Percentiles rank a stretch among this genome's conserved stretches.
phyloP scores from a whole-genome alignment of 1,140 invertebrate genomes.

The Sminthurinus signatus region DNA sequence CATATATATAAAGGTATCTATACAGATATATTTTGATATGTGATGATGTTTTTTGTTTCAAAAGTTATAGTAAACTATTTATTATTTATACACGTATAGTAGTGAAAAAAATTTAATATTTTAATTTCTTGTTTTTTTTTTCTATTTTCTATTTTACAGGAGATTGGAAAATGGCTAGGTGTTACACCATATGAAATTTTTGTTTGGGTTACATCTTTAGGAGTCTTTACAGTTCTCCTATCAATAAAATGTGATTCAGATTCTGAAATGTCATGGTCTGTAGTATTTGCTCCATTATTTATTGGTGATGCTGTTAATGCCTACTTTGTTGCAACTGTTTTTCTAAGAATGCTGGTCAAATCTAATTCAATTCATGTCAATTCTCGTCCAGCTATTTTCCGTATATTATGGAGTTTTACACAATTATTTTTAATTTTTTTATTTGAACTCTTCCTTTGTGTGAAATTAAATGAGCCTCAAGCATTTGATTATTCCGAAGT shows the following conservation, averaged over 20 bases:
- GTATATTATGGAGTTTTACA: conserved; percentile 77
- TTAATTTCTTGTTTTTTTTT: too few species aligned
- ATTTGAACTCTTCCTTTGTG: conserved; percentile 86
- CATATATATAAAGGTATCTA: too few species aligned
- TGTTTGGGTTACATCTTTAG: conserved; percentile 73
- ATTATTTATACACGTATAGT: too few species aligned
- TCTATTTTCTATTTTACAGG: too few species aligned
- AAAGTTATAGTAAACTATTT: too few species aligned
- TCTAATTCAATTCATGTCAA: conserved; percentile 63
- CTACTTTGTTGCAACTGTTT: conserved; percentile 90
- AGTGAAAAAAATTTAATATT: too few species aligned
- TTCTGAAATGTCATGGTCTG: conserved; percentile 54
- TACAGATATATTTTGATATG: too few species aligned
- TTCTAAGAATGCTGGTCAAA: conserved; percentile 89
- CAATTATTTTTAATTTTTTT: conserved; percentile 78
- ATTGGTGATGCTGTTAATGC: conserved; percentile 82
- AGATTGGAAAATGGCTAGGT: conserved; percentile 87
- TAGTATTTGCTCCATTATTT: conserved; percentile 82
- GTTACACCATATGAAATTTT: conserved; percentile 90
- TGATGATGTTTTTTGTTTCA: too few species aligned
- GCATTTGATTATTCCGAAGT: conserved; percentile 84
- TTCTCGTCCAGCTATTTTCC: conserved; percentile 56
- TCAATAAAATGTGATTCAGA: conserved; percentile 54
- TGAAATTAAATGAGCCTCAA: conserved; percentile 72
- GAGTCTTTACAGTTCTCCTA: conserved; percentile 74